These are phyloP conservation scores for Carassius gibelio DNA, from an alignment of 2,113 vertebrate species.

Conservation along the genomic window DNA sequence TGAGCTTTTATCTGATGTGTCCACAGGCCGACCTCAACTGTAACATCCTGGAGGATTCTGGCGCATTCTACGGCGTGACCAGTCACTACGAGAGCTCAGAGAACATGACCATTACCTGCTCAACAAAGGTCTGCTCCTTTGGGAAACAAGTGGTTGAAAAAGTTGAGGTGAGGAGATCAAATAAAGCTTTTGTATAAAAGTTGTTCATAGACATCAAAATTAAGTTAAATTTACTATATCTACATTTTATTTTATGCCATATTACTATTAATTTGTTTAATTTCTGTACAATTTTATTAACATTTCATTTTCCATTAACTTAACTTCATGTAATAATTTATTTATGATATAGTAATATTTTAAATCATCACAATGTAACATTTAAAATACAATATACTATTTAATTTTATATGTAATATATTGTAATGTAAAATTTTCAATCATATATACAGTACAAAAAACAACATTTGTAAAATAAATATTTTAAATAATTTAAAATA, in stretches of 20 bases:
- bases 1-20: not conserved
- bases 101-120: conserved; percentile 99
- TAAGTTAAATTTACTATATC: not conserved
- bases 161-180: too few relatives aligned
- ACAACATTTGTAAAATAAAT: too few relatives aligned
- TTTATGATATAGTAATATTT: too few relatives aligned
- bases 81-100: conserved; percentile 99
- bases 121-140: conserved; percentile 98
- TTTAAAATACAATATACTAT: too few relatives aligned
- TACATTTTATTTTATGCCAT: not conserved
- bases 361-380: too few relatives aligned
- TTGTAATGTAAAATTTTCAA: too few relatives aligned
- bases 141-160: conserved; percentile 93
- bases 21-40: conserved; percentile 94
- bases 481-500: too few relatives aligned
- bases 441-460: too few relatives aligned
- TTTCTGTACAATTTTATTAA: too few relatives aligned
- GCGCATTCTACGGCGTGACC: conserved; percentile 93
- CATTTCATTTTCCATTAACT: too few relatives aligned
- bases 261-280: too few relatives aligned
- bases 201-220: not conserved
- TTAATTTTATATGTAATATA: too few relatives aligned
- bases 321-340: not conserved
- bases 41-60: conserved; percentile 91
- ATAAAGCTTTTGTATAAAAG: not conserved